phyloP scores from a whole-genome alignment of 2,113 vertebrate species.

The Zeus faber region DNA sequence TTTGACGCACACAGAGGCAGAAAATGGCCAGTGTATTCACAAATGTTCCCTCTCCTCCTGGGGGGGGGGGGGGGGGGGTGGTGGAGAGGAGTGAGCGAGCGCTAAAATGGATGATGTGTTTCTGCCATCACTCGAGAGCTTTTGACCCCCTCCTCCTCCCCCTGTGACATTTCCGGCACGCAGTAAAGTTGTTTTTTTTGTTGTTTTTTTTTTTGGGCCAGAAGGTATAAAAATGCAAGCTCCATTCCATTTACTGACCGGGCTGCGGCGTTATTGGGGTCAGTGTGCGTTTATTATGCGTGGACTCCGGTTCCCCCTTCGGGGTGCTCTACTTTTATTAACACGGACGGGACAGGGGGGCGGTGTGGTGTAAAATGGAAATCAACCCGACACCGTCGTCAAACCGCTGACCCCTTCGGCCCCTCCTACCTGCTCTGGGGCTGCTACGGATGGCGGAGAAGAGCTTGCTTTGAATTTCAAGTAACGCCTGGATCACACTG shows the following conservation, averaged over 20 bases:
- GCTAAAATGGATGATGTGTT: constrained; percentile 17
- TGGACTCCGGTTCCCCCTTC: constrained; percentile 18
- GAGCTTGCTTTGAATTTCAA: too few relatives aligned
- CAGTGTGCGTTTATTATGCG: constrained; percentile 36
- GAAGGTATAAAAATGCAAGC: constrained; percentile 5
- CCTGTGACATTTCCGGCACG: constrained; percentile 31
- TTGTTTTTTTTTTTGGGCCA: constrained; percentile 30
- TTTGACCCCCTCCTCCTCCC: constrained; percentile 32
- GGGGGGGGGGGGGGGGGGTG: too few relatives aligned
- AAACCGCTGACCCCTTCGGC: constrained; percentile 50
- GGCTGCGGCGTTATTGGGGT: constrained; percentile 34
- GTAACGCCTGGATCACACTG: too few relatives aligned
- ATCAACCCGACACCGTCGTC: constrained; percentile 29
- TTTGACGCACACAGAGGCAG: constrained; percentile 30
- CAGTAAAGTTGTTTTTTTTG: constrained; percentile 55
- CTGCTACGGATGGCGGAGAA: too few relatives aligned
- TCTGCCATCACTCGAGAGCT: constrained; percentile 16
- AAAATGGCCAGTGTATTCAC: constrained; percentile 45
- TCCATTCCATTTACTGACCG: constrained; percentile 24
- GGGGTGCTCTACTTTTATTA: constrained; percentile 34
- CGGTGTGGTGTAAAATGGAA: too few relatives aligned
- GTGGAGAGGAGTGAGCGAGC: too few relatives aligned
- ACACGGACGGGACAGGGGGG: constrained; percentile 21
- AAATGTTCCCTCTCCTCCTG: constrained; percentile 23
- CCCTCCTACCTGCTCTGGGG: too few relatives aligned